Evolutionary conservation across 2,888 invertebrate genomes (phyloP).

Genomic region (Macaria liturata): DNA sequence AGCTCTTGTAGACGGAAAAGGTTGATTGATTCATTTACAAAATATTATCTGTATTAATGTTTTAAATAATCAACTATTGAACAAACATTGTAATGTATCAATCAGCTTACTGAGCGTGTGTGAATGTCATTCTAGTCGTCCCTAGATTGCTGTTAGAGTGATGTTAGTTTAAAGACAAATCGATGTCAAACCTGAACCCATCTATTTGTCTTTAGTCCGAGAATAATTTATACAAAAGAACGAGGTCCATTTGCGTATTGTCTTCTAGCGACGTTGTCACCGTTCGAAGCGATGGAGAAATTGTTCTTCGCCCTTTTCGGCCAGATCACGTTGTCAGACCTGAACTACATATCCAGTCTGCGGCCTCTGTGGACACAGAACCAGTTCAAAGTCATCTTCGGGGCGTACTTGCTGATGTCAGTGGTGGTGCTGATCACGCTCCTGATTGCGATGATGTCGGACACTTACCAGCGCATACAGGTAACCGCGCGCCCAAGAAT

Average conservation of each 20-base stretch:
- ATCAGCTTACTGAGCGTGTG: conserved; percentile 57
- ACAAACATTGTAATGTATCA: conserved; percentile 47
- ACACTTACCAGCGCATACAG: conserved; percentile 99
- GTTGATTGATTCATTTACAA: conserved; percentile 63
- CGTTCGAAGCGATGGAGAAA: conserved; percentile 97
- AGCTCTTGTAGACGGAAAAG: conserved; percentile 61
- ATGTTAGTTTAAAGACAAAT: conserved; percentile 56
- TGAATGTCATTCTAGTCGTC: conserved; percentile 56
- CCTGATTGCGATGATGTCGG: conserved; percentile 99
- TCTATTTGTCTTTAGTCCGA: conserved; percentile 59
- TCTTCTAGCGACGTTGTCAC: conserved; percentile 91
- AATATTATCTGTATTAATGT: too few species aligned
- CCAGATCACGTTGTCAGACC: conserved; percentile 93
- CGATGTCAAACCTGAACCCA: conserved; percentile 46
- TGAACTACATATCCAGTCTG: conserved; percentile 87
- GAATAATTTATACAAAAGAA: conserved; percentile 42
- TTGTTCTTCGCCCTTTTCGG: conserved; percentile 99
- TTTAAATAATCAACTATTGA: too few species aligned
- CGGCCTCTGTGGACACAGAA: conserved; percentile 93
- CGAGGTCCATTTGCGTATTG: conserved; percentile 76
- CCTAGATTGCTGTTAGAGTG: conserved; percentile 49
- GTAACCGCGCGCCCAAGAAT: conserved; percentile 85
- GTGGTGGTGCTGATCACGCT: conserved; percentile 99
- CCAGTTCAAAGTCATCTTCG: conserved; percentile 96
- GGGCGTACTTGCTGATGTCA: conserved; percentile 98